A percentile compares a stretch with the other conserved stretches of the same genome.
Evolutionary conservation across 2,888 invertebrate genomes (phyloP).

Genomic region (Plagodis pulveraria): DNA sequence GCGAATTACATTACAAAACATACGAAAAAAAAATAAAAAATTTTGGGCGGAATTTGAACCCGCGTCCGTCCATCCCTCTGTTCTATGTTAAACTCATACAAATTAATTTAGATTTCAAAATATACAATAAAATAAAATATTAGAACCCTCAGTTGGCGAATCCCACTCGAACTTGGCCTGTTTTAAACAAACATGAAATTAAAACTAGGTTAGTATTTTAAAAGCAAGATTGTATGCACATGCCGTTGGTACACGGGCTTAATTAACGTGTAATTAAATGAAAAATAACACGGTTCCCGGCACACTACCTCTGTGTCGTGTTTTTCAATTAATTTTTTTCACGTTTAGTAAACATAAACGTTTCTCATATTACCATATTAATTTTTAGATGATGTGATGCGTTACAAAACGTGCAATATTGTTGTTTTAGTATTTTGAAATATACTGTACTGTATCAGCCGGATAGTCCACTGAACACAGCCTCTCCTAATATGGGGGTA

Average conservation of each 20-base stretch:
- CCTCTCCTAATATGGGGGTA: too few species aligned
- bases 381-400: neutral
- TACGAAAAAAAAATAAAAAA: too few species aligned
- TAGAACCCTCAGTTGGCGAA: neutral
- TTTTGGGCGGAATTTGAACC: too few species aligned
- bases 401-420: neutral
- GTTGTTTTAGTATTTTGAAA: too few species aligned
- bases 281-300: constrained; percentile 9
- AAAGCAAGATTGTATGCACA: neutral
- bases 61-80: too few species aligned
- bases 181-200: neutral
- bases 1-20: too few species aligned
- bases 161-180: neutral
- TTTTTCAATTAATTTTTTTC: constrained; percentile 18
- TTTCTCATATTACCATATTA: neutral
- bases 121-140: too few species aligned
- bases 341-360: constrained; percentile 1
- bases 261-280: constrained; percentile 10
- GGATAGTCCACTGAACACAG: too few species aligned
- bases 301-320: constrained; percentile 1
- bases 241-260: neutral
- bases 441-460: too few species aligned
- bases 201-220: constrained; percentile 2
- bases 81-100: too few species aligned
- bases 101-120: too few species aligned